A percentile compares a stretch with the other conserved stretches of the same genome.
Evolutionary conservation across 2,888 invertebrate species (phyloP).

Genomic region (Caenorhabditis afra): DNA sequence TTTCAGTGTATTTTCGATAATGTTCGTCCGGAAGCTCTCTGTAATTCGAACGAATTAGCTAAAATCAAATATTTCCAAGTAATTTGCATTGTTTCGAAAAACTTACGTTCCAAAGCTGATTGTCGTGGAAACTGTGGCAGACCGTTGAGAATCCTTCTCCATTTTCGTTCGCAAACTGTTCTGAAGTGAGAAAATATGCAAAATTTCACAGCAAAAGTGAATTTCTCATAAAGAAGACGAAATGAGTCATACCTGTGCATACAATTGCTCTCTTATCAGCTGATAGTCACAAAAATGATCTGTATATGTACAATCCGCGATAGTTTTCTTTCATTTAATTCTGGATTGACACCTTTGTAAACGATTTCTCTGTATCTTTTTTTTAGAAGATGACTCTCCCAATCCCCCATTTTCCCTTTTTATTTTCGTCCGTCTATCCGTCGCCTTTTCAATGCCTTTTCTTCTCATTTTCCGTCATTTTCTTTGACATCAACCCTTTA

Average conservation of each 20-base stretch:
- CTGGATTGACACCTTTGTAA: too few species aligned
- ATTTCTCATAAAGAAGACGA: conserved; percentile 1
- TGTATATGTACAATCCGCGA: not conserved
- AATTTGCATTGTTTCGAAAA: not conserved
- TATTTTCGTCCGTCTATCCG: conserved; percentile 1
- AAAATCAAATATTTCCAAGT: not conserved
- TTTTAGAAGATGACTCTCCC: too few species aligned
- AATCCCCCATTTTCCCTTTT: too few species aligned
- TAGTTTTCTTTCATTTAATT: too few species aligned
- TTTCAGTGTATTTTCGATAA: conserved; percentile 39
- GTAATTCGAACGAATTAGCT: not conserved
- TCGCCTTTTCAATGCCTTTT: conserved; percentile 4
- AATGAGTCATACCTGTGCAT: conserved; percentile 29
- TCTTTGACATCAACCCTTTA: not conserved
- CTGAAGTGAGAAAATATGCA: not conserved
- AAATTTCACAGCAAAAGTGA: not conserved
- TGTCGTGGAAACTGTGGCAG: conserved; percentile 30
- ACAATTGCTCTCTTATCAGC: conserved; percentile 37
- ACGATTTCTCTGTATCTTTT: too few species aligned
- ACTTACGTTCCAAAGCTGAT: conserved; percentile 52
- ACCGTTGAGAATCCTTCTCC: conserved; percentile 5
- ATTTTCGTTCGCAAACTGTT: not conserved
- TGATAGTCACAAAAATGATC: conserved; percentile 15
- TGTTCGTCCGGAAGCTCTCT: conserved; percentile 51
- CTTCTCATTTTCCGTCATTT: not conserved